Conservation (phyloP, 2,797 vertebrate species). For the Notolepis coatsorum region DNA sequence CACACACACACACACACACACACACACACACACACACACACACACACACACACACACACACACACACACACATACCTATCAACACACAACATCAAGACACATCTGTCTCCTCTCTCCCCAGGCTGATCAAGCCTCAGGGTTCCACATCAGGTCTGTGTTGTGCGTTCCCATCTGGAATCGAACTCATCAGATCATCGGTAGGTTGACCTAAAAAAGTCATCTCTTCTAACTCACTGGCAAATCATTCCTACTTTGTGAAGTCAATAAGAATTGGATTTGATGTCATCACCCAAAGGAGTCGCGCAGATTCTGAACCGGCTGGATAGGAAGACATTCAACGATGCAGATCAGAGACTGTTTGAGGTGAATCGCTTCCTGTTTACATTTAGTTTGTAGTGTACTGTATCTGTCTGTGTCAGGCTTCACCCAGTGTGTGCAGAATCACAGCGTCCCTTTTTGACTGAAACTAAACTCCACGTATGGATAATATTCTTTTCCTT, state of each 20-base stretch:
- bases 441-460: too few relatives aligned
- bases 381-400: not conserved
- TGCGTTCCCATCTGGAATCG: slow-evolving; percentile 87
- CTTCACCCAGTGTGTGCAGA: too few relatives aligned
- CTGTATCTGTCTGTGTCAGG: too few relatives aligned
- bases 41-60: slow-evolving; percentile 1
- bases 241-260: not conserved
- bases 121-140: slow-evolving; percentile 85
- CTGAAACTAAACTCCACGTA: too few relatives aligned
- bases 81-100: too few relatives aligned
- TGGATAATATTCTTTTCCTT: not conserved
- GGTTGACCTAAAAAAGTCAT: slow-evolving; percentile 41
- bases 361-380: slow-evolving; percentile 68
- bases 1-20: slow-evolving; percentile 9
- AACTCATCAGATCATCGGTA: slow-evolving; percentile 86
- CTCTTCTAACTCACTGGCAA: slow-evolving; percentile 6
- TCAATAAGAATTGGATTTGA: not conserved
- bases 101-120: slow-evolving; percentile 45
- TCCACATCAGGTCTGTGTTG: slow-evolving; percentile 85
- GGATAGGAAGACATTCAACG: slow-evolving; percentile 85
- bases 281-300: slow-evolving; percentile 72
- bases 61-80: not conserved
- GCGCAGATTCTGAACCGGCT: slow-evolving; percentile 86
- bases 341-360: slow-evolving; percentile 86
- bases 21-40: slow-evolving; percentile 9